Percentiles rank a stretch among this genome's conserved stretches.
Evolutionary conservation across 1,140 invertebrate species (phyloP).

Genomic region (Callitettix versicolor): DNA sequence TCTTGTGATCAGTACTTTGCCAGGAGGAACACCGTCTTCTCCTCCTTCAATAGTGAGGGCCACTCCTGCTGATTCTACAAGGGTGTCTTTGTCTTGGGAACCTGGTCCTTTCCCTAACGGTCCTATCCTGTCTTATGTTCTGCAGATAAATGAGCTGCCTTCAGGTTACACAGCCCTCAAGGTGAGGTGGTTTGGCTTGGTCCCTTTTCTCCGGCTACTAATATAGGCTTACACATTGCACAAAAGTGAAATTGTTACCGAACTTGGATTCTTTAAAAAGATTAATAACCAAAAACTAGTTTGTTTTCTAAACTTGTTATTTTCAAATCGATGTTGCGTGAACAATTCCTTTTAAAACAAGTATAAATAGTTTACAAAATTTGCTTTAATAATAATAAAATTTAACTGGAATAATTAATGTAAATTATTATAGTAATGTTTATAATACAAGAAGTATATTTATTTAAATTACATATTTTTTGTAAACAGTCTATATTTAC

Average conservation of each 20-base stretch:
- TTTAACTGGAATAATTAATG: no score
- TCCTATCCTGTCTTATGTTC: slow-evolving; percentile 71
- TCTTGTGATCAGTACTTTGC: slow-evolving; percentile 65
- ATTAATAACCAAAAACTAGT: no score
- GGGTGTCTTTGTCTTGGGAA: slow-evolving; percentile 78
- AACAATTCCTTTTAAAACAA: no score
- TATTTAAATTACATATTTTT: no score
- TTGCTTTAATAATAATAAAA: no score
- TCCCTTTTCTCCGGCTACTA: not conserved
- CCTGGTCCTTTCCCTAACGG: slow-evolving; percentile 78
- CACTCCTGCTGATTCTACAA: slow-evolving; percentile 67
- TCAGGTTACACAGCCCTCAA: slow-evolving; percentile 52
- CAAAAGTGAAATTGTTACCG: not conserved
- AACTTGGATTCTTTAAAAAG: no score
- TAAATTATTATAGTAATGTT: no score
- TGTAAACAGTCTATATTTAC: no score
- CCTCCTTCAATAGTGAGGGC: slow-evolving; percentile 59
- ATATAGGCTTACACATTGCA: slow-evolving; percentile 23
- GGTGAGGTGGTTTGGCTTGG: slow-evolving; percentile 31
- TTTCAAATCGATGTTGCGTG: no score
- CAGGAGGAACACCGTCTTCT: slow-evolving; percentile 59
- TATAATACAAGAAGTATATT: no score
- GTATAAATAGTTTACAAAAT: no score
- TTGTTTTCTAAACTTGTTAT: no score
- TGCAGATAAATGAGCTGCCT: slow-evolving; percentile 48